These are phyloP conservation scores for Panulirus ornatus DNA, from an alignment of 1,140 invertebrate genomes.

Conservation along the genomic window DNA sequence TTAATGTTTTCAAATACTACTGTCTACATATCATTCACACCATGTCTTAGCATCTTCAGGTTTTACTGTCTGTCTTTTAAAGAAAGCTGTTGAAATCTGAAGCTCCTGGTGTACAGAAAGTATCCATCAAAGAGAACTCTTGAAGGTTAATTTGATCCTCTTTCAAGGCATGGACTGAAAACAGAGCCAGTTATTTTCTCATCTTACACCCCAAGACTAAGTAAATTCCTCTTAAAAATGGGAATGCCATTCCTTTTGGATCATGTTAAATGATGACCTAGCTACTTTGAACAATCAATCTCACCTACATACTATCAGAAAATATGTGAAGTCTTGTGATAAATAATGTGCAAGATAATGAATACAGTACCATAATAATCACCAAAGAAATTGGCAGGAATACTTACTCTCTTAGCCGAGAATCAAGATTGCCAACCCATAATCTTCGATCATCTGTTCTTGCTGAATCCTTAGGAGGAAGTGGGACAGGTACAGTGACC, in stretches of 20 bases:
- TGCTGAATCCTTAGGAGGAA: slow-evolving; percentile 58
- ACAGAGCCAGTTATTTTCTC: too few species aligned
- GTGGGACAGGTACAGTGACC: slow-evolving; percentile 57
- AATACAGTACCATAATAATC: background rate
- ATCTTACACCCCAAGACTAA: too few species aligned
- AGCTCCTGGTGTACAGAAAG: background rate
- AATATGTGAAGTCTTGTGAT: too few species aligned
- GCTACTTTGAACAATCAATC: too few species aligned
- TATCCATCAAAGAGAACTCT: background rate
- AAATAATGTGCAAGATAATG: too few species aligned
- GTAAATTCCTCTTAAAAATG: too few species aligned
- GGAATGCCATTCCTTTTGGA: too few species aligned
- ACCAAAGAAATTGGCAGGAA: slow-evolving; percentile 76
- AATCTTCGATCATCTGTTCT: slow-evolving; percentile 84
- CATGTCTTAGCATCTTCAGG: background rate
- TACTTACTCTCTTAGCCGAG: slow-evolving; percentile 94
- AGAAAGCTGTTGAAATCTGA: background rate
- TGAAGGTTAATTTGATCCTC: background rate
- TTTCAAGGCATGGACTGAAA: too few species aligned
- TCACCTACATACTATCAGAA: too few species aligned
- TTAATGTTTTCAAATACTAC: background rate
- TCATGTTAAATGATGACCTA: too few species aligned
- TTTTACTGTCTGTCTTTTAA: too few species aligned
- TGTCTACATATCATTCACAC: background rate
- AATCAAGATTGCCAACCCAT: slow-evolving; percentile 94